These are phyloP conservation scores for Vicugna pacos DNA, from an alignment of 2,113 vertebrate genomes.

Conservation along the genomic window DNA sequence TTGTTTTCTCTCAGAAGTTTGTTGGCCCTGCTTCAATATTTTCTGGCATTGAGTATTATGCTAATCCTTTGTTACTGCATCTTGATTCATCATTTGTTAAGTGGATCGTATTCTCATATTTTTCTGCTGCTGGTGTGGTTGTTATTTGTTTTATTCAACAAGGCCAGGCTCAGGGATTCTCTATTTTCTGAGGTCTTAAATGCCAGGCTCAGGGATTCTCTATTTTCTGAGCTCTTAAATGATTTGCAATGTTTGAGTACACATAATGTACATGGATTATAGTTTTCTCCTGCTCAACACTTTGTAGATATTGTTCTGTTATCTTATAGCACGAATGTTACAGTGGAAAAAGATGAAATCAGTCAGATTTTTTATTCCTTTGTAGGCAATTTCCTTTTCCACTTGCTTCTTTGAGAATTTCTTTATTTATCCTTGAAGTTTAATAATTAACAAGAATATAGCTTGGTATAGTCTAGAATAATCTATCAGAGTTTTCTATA, in stretches of 20 bases:
- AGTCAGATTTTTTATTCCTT: neutral
- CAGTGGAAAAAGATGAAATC: neutral
- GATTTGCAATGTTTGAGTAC: neutral
- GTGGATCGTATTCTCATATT: neutral
- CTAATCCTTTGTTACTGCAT: neutral
- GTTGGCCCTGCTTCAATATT: neutral
- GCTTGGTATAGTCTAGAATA: neutral
- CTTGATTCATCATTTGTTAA: neutral
- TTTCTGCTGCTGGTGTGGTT: neutral
- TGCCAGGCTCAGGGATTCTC: neutral
- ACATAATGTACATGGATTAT: neutral
- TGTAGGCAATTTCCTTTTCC: neutral
- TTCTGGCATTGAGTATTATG: neutral
- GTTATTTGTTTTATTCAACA: neutral
- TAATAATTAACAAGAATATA: neutral
- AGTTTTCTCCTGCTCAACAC: neutral
- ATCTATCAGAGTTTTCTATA: neutral
- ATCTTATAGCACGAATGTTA: neutral
- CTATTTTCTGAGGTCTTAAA: neutral
- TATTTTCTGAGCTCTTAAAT: slow-evolving; percentile 2
- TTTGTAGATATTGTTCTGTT: neutral
- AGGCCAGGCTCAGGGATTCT: neutral
- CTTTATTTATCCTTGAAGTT: neutral
- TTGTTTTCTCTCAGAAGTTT: neutral
- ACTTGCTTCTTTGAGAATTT: neutral